A percentile compares a stretch with the other conserved stretches of the same genome.
Evolutionary conservation across 2,888 invertebrate species (phyloP).

Genomic region (Gymnosoma rotundatum): DNA sequence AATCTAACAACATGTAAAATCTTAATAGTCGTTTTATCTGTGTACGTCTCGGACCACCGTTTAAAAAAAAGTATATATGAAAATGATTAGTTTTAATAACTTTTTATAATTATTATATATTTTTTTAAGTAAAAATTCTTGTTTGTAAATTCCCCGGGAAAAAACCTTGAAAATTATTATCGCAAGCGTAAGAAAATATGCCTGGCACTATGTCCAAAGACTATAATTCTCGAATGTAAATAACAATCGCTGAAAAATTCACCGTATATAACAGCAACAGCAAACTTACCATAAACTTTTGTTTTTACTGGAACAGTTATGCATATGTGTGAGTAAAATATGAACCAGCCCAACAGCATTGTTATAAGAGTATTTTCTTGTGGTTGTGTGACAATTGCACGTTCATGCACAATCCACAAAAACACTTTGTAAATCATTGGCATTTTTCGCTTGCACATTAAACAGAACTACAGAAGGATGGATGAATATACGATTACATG

Average conservation of each 20-base stretch:
- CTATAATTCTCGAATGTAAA: not conserved
- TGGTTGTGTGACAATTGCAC: not conserved
- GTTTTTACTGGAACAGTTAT: not conserved
- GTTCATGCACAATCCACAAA: not conserved
- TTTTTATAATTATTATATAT: no score
- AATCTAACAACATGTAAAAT: no score
- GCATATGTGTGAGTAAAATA: not conserved
- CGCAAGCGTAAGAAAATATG: no score
- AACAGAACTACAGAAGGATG: not conserved
- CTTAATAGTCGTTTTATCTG: no score
- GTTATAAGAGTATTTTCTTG: not conserved
- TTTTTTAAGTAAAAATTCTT: no score
- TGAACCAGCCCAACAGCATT: slow-evolving; percentile 2
- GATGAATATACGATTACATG: not conserved
- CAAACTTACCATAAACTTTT: slow-evolving; percentile 6
- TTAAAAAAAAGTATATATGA: no score
- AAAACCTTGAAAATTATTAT: no score
- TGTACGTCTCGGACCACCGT: no score
- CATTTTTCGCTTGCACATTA: not conserved
- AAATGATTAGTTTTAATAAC: no score
- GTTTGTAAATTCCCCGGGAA: no score
- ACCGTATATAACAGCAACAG: not conserved
- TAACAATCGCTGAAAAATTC: not conserved
- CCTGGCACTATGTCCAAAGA: no score
- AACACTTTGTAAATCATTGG: slow-evolving; percentile 3